Evolutionary conservation across 30 jellyfish, hydroid and myxozoan species (phyloP).

Genomic region (Haliclystus octoradiatus): DNA sequence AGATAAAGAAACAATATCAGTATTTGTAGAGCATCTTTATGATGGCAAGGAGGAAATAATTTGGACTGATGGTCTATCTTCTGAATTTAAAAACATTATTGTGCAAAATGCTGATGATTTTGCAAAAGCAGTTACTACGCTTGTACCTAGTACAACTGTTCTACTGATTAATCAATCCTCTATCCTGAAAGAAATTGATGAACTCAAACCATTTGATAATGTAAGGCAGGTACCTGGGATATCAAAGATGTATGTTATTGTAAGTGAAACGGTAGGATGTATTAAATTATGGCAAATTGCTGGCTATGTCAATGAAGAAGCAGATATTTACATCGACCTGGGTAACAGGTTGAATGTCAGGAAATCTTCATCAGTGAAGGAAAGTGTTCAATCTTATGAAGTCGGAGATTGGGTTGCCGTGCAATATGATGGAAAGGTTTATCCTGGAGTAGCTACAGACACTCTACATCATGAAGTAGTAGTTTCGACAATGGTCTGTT

Average conservation of each 20-base stretch:
- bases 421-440: slow-evolving; percentile 20
- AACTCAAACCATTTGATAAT: neutral
- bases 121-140: slow-evolving; percentile 25
- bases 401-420: slow-evolving; percentile 27
- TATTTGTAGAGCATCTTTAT: slow-evolving; percentile 14
- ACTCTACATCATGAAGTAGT: slow-evolving; percentile 10
- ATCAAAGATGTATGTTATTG: neutral
- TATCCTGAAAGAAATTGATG: neutral
- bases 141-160: slow-evolving; percentile 30
- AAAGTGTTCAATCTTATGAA: neutral
- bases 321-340: slow-evolving; percentile 12
- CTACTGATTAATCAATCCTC: slow-evolving; percentile 9
- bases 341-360: slow-evolving; percentile 4
- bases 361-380: neutral
- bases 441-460: slow-evolving; percentile 22
- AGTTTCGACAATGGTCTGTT: slow-evolving; percentile 26
- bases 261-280: neutral
- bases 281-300: slow-evolving; percentile 10
- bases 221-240: neutral
- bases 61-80: slow-evolving; percentile 47
- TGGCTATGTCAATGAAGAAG: slow-evolving; percentile 27
- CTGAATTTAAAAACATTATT: slow-evolving; percentile 34
- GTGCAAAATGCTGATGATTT: slow-evolving; percentile 31
- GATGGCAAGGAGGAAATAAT: slow-evolving; percentile 20
- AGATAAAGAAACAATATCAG: slow-evolving; percentile 15